Base-by-base conservation (phyloP, 2,888 invertebrate genomes). In the Nudaria mundana region DNA sequence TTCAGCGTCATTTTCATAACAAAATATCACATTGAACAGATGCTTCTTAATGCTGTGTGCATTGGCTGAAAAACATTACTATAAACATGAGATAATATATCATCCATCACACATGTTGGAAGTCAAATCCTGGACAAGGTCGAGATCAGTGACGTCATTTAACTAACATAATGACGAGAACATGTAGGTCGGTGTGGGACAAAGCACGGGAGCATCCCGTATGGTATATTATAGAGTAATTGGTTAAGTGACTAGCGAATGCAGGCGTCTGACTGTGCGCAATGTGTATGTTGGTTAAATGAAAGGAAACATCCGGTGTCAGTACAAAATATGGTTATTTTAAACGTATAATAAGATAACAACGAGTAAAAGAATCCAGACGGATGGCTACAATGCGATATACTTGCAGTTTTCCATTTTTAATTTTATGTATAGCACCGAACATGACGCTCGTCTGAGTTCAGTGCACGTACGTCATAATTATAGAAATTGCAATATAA, bases 81-180 rank as follows among this genome's bases (percentile, higher is more conserved):
- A 73, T 75, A 72, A 72, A 76, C 71, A 73, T 69, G 68, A 63
- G 62, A 71, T 60, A 74, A n/a, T n/a, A n/a, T n/a, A n/a, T n/a
- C 66, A 69, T 64, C n/a, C 66, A 66, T 63, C 63, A 56, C 71
- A 76, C 68, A 63, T 73, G 66, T 66, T 61, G 66, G 63, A 45
- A 40, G 50, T 61, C 59, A 70, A 67, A 66, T 79, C 81, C 82
- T 61, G 43, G 59, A 53, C 81, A 81, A 86, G 85, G 86, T 75
- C 80, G 66, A 37, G 44, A 35, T 36, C 44, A 52, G 44, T 85
- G 84, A 85, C 84, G 83, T 85, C 82, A 85, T 63, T 52, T 50
- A 61, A n/a, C n/a, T 70, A 66, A 66, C 69, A 71, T 70, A 75
- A 71, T 77, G 74, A 68, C 72, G 70, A 69, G 81, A 78, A 76